Evolutionary conservation across 2,888 invertebrate species (phyloP).

Genomic region (Lacanobia wlatinum): DNA sequence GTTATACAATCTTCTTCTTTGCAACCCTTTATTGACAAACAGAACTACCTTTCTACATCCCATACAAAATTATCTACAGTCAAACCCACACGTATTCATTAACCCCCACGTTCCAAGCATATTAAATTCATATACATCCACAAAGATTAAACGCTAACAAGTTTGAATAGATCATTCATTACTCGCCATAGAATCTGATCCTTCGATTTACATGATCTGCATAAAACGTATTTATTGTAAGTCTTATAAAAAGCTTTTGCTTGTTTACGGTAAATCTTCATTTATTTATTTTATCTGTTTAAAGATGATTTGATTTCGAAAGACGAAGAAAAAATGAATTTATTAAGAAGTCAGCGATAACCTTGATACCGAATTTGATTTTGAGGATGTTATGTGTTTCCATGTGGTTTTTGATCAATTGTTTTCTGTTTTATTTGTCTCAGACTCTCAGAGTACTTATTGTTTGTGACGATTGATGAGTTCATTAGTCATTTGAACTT

Average conservation of each 20-base stretch:
- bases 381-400: neutral
- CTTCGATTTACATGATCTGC: conserved; percentile 16
- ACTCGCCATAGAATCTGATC: conserved; percentile 21
- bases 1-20: neutral
- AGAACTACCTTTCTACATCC: neutral
- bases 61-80: neutral
- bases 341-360: neutral
- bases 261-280: neutral
- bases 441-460: neutral
- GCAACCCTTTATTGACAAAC: neutral
- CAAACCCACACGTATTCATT: neutral
- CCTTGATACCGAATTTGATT: neutral
- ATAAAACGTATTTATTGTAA: neutral
- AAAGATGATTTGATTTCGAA: neutral
- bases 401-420: neutral
- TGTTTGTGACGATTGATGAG: neutral
- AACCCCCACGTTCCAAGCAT: neutral
- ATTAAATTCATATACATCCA: neutral
- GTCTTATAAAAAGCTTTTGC: neutral
- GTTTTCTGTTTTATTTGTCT: neutral
- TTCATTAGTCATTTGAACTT: neutral
- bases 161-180: conserved; percentile 26
- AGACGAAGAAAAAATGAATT: neutral
- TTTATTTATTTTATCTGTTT: neutral
- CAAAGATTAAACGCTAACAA: neutral